Evolutionary conservation across 2,113 vertebrate species (phyloP), one percentile per base, ranked within the genome.

Genomic region (Plecturocebus donacophilus): DNA sequence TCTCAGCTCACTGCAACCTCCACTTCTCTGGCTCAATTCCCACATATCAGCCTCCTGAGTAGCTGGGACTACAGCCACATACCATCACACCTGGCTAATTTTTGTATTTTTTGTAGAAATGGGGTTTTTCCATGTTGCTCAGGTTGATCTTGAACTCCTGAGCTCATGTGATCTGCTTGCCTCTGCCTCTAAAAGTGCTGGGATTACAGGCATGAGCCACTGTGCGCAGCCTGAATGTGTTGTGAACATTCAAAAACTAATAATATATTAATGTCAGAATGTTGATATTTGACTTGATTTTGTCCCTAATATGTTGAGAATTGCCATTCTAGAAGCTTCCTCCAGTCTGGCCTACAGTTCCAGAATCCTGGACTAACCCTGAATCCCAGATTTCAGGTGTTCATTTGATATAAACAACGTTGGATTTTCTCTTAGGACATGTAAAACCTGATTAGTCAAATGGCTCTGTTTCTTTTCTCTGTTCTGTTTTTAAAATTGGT

Each of bases 351-450:
- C 16, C 27, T 84, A 2, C 2, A 73, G 25, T 66, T 17, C 35
- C 70, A 71, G n/a, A 86, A 64, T 73, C 35, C 49, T 71, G 49
- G 54, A 32, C 13, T 90, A 38, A 30, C 25, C 47, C 79, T 8
- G n/a, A 95, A 38, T 83, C 38, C 38, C 30, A 77, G 27, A 45
- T 79, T 82, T 77, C 12, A 85, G 40, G 47, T 54, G n/a, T 87
- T 88, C 30, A 71, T 88, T 81, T 91, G 87, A 73, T 66, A 58
- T 27, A 81, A 91, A 91, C 45, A 52, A 47, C 2, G 40, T 23
- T 94, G 66, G 75, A 49, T 92, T 92, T 92, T 95, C 45, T 82
- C 73, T 90, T 92, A 94, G 42, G 40, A 54, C 66, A 38, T n/a
- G 14, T 70, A 58, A 96, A 93, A 25, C 38, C 61, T 49, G 83